These are phyloP conservation scores for Iselma pallidipennis DNA, from an alignment of 2,888 invertebrate genomes.

Conservation along the genomic window DNA sequence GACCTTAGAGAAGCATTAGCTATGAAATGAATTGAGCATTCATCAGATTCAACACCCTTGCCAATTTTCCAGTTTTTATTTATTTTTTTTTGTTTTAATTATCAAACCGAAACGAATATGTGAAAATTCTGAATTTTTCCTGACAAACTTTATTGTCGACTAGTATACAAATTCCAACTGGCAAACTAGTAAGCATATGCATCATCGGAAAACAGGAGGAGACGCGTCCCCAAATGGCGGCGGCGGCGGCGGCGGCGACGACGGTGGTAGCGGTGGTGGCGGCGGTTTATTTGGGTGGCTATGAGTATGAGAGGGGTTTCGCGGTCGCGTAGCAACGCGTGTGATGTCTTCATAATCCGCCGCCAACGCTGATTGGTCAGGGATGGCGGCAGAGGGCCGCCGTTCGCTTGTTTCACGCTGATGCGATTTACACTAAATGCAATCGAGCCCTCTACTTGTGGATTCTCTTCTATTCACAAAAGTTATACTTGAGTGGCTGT, in stretches of 20 bases:
- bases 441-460: conserved; percentile 37
- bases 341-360: conserved; percentile 52
- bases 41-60: not conserved
- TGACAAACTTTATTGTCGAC: conserved; percentile 5
- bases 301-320: conserved; percentile 44
- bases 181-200: conserved; percentile 22
- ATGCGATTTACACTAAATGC: conserved; percentile 47
- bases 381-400: conserved; percentile 45
- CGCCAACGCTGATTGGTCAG: conserved; percentile 55
- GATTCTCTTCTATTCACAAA: conserved; percentile 29
- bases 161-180: conserved; percentile 10
- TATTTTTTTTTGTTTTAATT: not conserved
- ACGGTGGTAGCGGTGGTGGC: conserved; percentile 25
- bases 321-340: conserved; percentile 56
- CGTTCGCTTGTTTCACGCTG: conserved; percentile 50
- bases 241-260: not conserved
- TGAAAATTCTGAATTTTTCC: not conserved
- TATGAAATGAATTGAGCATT: conserved; percentile 20
- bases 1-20: conserved; percentile 21
- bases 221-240: conserved; percentile 12
- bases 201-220: conserved; percentile 12
- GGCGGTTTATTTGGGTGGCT: conserved; percentile 37
- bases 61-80: not conserved
- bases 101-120: not conserved
- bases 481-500: conserved; percentile 27